Conservation (phyloP, 2,888 invertebrate genomes). For the Arrhopalites spinosus region DNA sequence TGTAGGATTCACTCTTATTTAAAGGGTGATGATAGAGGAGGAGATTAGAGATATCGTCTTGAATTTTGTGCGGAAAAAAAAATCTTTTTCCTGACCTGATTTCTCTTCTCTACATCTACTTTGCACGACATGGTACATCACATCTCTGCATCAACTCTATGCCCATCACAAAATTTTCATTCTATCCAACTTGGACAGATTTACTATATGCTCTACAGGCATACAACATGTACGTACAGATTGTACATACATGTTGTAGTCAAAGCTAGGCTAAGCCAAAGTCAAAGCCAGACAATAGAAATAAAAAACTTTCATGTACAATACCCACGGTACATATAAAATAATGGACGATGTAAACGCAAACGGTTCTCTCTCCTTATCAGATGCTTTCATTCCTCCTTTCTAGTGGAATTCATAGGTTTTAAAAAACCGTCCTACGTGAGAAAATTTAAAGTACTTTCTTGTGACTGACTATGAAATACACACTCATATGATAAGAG, state of each 20-base stretch:
- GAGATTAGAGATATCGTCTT: constrained; percentile 11
- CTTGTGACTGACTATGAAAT: too few relatives aligned
- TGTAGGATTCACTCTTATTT: too few relatives aligned
- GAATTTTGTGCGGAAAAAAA: constrained; percentile 19
- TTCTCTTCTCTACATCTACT: constrained; percentile 18
- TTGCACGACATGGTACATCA: constrained; percentile 5
- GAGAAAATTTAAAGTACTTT: not conserved
- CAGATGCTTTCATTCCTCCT: not conserved
- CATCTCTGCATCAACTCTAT: constrained; percentile 17
- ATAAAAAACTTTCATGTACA: too few relatives aligned
- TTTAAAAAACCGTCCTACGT: not conserved
- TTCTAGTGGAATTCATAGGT: not conserved
- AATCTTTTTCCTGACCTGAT: constrained; percentile 22
- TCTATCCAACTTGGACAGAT: too few relatives aligned
- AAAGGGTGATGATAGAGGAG: constrained; percentile 4
- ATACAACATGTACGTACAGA: too few relatives aligned
- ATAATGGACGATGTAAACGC: not conserved
- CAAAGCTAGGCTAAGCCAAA: too few relatives aligned
- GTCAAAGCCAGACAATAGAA: too few relatives aligned
- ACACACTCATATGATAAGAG: too few relatives aligned
- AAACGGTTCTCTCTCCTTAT: not conserved
- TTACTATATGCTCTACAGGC: too few relatives aligned
- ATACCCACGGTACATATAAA: not conserved
- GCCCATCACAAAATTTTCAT: not conserved
- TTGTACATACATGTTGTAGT: too few relatives aligned